Evolutionary conservation across 2,113 vertebrate species (phyloP), one percentile per base, ranked within the genome.

Genomic region (Gavia stellata): DNA sequence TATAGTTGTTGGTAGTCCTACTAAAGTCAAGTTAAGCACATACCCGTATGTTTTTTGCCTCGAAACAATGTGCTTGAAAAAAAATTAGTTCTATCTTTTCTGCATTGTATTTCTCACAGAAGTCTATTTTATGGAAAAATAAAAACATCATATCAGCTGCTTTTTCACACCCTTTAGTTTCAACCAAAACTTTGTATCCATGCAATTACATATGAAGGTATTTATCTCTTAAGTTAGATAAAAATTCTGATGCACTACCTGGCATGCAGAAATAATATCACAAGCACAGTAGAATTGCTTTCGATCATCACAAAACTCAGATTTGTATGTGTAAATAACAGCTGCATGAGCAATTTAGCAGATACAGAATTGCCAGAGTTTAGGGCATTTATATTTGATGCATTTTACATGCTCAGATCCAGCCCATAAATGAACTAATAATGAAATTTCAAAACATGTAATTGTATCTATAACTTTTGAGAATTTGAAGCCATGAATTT

Each of bases 301-400:
- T 94, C 5, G 0, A 92, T 84, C 61, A 49, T 85, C 65, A 85
- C 56, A 92, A 94, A 95, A 80, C 67, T 83, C 82, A 80, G 81
- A 94, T 94, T 88, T 94, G 55, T 88, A 79, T 80, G 81, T 56
- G 36, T 88, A 95, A 92, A 90, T 92, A 96, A 93, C 94, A 96
- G 92, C 83, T 96, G 81, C 83, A 86, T 29, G 82, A 94, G 86
- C 88, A 91, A 95, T 93, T 93, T 68, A 92, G 80, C 83, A 92
- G 73, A 90, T 38, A 91, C 23, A 70, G 86, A 95, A 95, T 36
- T 85, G 73, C 83, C 74, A 89, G 75, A 96, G 88, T 88, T 95
- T 83, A 78, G 72, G 94, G 61, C 80, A 92, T 86, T 97, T 88
- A 79, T 91, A 82, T 79, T 75, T 78, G 75, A 88, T 91, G 84